Base-by-base conservation (phyloP, 2,888 invertebrate genomes). In the Tromatobia lineatoria region DNA sequence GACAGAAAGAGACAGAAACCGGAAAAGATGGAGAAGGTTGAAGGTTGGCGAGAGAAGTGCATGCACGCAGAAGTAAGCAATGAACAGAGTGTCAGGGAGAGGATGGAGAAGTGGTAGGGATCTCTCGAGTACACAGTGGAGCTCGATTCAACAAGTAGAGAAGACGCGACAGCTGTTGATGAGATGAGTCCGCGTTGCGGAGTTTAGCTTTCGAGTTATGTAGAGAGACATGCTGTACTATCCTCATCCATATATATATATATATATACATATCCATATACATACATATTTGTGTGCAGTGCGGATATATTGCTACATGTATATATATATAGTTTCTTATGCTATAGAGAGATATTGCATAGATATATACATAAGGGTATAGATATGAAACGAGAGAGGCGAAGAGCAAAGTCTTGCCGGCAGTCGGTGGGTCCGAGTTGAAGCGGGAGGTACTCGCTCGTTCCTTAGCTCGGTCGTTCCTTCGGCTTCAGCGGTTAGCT, bases 81-180 rank as follows among this genome's bases (percentile, higher is more conserved):
- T 42, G 71, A 78, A 74, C 52, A 76, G 67, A 45, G 64, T 52
- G 18, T 18, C 59, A 59, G 18, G 45, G n/a, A 54, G 80, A 52
- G 57, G 61, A 34, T 69, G n/a, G 61, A 73, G 34, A 61, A 18
- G 59, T 64, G 57, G 66, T 34, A 38, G 34, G 38, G 34, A 42
- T 59, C 29, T 59, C 29, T 75, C 47, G 47, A 69, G 74, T 79
- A 64, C 64, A 38, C 20, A 71, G 64, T 50, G 57, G 73, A 80
- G 80, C 77, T 82, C 77, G 82, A 91, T 90, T 91, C 90, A 91
- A 91, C 91, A 91, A 90, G 91, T 91, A 88, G 88, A 88, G 87
- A 90, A 81, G 38, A 64, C 38, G 89, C 89, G 90, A 89, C 90
- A 91, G 90, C 90, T 89, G 91, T 87, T 90, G 91, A 91, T 90